These are phyloP conservation scores for Nemopilema nomurai DNA, from an alignment of 30 jellyfish, hydroid and myxozoan species.

Conservation along the genomic window DNA sequence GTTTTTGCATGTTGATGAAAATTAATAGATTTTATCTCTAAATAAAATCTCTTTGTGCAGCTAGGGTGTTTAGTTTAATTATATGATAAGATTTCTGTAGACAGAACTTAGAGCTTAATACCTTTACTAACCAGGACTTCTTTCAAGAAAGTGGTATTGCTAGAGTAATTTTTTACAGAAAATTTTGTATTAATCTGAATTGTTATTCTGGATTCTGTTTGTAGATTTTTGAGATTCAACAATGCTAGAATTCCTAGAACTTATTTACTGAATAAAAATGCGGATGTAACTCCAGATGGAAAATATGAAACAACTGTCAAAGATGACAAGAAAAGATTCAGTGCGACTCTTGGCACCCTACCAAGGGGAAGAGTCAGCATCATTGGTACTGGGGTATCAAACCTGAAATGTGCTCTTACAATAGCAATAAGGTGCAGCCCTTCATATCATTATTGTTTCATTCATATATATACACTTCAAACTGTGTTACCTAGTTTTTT, in stretches of 20 bases:
- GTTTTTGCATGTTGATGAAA: too few relatives aligned
- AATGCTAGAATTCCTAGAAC: constrained; percentile 83
- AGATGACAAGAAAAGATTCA: constrained; percentile 77
- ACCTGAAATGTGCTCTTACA: constrained; percentile 41
- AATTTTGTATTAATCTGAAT: too few relatives aligned
- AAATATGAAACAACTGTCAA: constrained; percentile 71
- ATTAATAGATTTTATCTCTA: too few relatives aligned
- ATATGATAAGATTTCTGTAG: background rate
- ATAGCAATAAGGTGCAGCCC: constrained; percentile 44
- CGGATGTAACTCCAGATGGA: constrained; percentile 95
- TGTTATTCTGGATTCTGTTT: too few relatives aligned
- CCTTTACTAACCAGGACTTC: too few relatives aligned
- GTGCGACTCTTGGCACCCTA: constrained; percentile 89
- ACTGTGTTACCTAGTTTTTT: background rate
- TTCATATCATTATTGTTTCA: background rate
- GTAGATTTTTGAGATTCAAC: constrained; percentile 69
- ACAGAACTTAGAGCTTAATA: background rate
- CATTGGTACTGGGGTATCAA: constrained; percentile 52
- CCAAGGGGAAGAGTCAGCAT: constrained; percentile 96
- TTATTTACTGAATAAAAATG: constrained; percentile 67
- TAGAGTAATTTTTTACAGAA: too few relatives aligned
- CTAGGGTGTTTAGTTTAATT: too few relatives aligned
- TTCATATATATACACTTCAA: background rate
- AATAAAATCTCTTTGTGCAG: too few relatives aligned
- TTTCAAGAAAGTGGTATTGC: too few relatives aligned